Conservation (phyloP, 1,140 invertebrate species). For the Penaeus chinensis region DNA sequence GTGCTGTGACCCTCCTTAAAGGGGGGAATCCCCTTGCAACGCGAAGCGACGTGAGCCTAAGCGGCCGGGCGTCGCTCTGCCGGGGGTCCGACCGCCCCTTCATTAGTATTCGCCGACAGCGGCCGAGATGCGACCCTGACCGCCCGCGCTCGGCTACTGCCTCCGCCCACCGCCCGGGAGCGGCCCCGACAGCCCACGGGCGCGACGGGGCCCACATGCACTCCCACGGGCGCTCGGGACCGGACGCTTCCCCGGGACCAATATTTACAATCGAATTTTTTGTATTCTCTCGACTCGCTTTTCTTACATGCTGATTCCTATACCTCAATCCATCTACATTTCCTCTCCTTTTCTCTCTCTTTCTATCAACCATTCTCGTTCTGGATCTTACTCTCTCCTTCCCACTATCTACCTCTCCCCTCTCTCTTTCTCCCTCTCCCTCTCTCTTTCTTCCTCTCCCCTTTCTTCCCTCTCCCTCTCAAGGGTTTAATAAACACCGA, state of each 20-base stretch:
- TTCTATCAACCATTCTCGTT: no score
- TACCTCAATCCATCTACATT: no score
- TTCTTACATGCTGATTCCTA: no score
- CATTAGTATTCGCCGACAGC: constrained; percentile 22
- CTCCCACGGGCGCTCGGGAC: neutral
- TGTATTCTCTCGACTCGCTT: no score
- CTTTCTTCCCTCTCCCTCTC: neutral
- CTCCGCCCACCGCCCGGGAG: neutral
- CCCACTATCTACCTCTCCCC: neutral
- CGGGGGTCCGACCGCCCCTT: constrained; percentile 2
- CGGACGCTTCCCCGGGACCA: no score
- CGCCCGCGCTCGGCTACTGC: constrained; percentile 3
- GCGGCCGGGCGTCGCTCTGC: neutral
- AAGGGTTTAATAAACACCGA: constrained; percentile 10
- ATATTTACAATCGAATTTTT: no score
- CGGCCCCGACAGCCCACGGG: neutral
- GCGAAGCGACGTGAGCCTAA: neutral
- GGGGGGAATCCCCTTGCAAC: no score
- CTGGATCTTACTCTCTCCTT: no score
- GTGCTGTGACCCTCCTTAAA: no score
- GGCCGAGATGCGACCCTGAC: constrained; percentile 9
- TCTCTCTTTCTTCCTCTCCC: neutral
- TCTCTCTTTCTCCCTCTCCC: no score
- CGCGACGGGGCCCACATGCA: neutral
- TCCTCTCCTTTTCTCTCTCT: no score